Evolutionary conservation across 30 jellyfish, hydroid and myxozoan species (phyloP).

Genomic region (Sanderia malayensis): DNA sequence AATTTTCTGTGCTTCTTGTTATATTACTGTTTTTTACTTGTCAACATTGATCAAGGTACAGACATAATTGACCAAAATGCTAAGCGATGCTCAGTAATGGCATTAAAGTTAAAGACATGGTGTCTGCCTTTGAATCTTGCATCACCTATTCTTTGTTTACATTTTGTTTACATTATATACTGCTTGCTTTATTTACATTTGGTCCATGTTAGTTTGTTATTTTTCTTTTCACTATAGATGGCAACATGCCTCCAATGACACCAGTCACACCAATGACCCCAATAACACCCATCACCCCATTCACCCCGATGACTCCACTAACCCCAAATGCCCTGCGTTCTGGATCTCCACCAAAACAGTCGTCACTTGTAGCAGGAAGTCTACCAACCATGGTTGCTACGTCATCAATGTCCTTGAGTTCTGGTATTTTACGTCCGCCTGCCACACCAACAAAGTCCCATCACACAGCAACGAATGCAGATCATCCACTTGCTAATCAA

Average conservation of each 20-base stretch:
- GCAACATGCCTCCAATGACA: slow-evolving; percentile 94
- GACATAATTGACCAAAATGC: too few species aligned
- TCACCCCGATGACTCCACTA: slow-evolving; percentile 74
- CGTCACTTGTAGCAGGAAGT: slow-evolving; percentile 38
- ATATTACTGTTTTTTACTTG: too few species aligned
- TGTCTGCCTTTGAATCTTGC: too few species aligned
- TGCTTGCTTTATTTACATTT: too few species aligned
- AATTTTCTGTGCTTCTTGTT: not conserved
- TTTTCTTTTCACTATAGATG: slow-evolving; percentile 30
- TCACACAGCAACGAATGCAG: slow-evolving; percentile 16
- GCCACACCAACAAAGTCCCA: slow-evolving; percentile 60
- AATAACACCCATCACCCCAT: slow-evolving; percentile 83
- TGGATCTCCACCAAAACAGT: slow-evolving; percentile 77
- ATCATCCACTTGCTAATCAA: slow-evolving; percentile 48
- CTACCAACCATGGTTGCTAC: slow-evolving; percentile 46
- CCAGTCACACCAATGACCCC: slow-evolving; percentile 97
- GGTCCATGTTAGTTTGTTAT: too few species aligned
- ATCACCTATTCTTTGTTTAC: too few species aligned
- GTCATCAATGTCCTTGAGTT: slow-evolving; percentile 1
- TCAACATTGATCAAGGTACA: too few species aligned
- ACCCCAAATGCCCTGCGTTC: slow-evolving; percentile 66
- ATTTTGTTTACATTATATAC: too few species aligned
- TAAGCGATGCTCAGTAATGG: too few species aligned
- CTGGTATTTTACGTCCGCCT: slow-evolving; percentile 53
- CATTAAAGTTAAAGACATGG: too few species aligned